Evolutionary conservation across 1,140 invertebrate species (phyloP), one percentile per base, ranked within the genome.

Genomic region (Phenacoccus solenopsis): DNA sequence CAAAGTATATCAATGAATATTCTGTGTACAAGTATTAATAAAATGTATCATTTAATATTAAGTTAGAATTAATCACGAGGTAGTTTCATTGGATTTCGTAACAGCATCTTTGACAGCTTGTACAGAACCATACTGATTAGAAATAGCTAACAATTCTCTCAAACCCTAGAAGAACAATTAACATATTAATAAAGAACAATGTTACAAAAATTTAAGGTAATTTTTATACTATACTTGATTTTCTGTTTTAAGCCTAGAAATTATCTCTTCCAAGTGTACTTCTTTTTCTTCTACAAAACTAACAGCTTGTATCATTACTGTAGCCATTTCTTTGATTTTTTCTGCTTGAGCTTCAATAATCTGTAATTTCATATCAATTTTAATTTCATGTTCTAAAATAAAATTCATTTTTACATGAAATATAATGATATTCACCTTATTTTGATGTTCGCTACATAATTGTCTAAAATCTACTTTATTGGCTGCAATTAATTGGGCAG

Each of bases 251-350:
- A 96, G 82, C 75, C 85, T 84, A 59, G 85, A 83, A 70, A 93
- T 83, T 59, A 85, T 76, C 81, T 96, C 90, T 73, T 89, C 84
- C 21, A 68, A 69, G 57, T 71, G 69, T 59, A 86, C 81, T 64
- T 86, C 82, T 28, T 84, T 85, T 64, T 88, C 84, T 74, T 97
- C 94, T 78, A 96, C 94, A 67, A 94, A 80, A 64, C 84, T 81
- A 2, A 90, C 86, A 16, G 94, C 93, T 75, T 88, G 86, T 76
- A 90, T 87, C 94, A 98, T 98, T 5, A 98, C 87, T 35, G 88
- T 88, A 70, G 91, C 92, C 93, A 98, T 98, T 81, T 98, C 94
- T 80, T 90, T 88, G 73, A 98, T 95, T 80, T 94, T 93, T 72
- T 94, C 91, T 28, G 91, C 87, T 79, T 94, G 89, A 73, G 86